Evolutionary conservation across 2,888 invertebrate species (phyloP).

Genomic region (Mesorhabditis sp.): DNA sequence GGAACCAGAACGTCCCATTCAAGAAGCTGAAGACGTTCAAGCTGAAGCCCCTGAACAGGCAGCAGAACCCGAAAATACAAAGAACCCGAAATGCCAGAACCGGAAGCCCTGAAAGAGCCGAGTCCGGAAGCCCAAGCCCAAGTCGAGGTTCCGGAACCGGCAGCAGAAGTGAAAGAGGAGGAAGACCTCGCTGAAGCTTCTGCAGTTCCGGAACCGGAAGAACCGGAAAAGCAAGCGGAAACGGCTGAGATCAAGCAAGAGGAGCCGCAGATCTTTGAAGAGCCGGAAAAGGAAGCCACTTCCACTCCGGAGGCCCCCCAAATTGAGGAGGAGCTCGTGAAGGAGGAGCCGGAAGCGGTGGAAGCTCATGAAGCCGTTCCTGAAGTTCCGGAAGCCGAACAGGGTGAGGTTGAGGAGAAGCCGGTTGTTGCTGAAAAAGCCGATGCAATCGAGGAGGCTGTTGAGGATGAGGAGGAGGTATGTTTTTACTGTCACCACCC

Average conservation of each 20-base stretch:
- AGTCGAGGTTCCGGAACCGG: not conserved
- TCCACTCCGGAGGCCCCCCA: too few species aligned
- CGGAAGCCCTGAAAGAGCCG: too few species aligned
- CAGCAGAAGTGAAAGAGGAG: constrained; percentile 14
- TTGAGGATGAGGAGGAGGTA: constrained; percentile 9
- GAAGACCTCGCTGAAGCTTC: too few species aligned
- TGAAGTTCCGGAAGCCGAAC: not conserved
- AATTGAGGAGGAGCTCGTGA: too few species aligned
- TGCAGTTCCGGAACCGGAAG: too few species aligned
- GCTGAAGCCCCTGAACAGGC: constrained; percentile 14
- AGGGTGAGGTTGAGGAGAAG: constrained; percentile 9
- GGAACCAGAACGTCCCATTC: constrained; percentile 7
- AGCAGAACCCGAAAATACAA: constrained; percentile 7
- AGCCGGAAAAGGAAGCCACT: too few species aligned
- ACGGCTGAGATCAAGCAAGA: too few species aligned
- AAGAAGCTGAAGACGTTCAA: constrained; percentile 14
- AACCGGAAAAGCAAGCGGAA: too few species aligned
- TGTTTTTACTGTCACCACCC: not conserved
- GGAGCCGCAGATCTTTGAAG: too few species aligned
- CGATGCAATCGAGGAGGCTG: constrained; percentile 9
- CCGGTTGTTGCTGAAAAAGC: constrained; percentile 9
- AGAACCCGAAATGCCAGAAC: not conserved
- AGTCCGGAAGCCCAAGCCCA: too few species aligned
- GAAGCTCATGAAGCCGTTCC: too few species aligned
- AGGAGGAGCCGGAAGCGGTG: too few species aligned